Evolutionary conservation across 2,888 invertebrate genomes (phyloP), one percentile per base, ranked within the genome.

Genomic region (Nebria brevicollis): DNA sequence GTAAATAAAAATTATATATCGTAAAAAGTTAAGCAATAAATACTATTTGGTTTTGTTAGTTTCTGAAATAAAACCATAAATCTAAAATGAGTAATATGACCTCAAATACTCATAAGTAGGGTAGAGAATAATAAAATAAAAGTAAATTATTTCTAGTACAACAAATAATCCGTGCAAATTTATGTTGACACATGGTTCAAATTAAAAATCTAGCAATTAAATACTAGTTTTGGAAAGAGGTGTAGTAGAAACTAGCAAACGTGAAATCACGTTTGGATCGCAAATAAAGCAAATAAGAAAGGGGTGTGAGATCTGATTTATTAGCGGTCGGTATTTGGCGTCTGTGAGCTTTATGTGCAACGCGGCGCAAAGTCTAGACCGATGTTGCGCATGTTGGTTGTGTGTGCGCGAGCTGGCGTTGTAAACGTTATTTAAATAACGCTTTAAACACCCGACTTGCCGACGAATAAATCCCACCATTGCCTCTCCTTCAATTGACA

Each of bases 401-500:
- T 54, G 7, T 11, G 54, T 54, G 54, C 6, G 43, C 54, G 11
- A 54, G 54, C 54, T 13, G 43, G 54, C 54, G 54, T 54, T 8
- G 54, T 54, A 54, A 54, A 54, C 54, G 54, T 54, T 54, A 54
- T 54, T 54, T 54, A 54, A 54, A 54, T 54, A 54, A 54, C 54
- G 54, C 54, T 54, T 54, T 54, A 54, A 54, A 54, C 54, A 54
- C 54, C 8, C 54, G 54, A 54, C 54, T 54, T 54, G 54, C 54
- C 54, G 54, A 54, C 54, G 54, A 54, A 54, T 54, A 54, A 54
- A 54, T 54, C 54, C 54, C 54, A 54, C 54, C 13, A 54, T 8
- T 54, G 54, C 54, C 54, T 54, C 54, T 54, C 54, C 54, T 54
- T 54, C 54, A 54, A 54, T 54, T 54, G 54, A 54, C 54, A 54